These are phyloP conservation scores for Cydia fagiglandana DNA, from an alignment of 1,140 invertebrate species.

Conservation along the genomic window DNA sequence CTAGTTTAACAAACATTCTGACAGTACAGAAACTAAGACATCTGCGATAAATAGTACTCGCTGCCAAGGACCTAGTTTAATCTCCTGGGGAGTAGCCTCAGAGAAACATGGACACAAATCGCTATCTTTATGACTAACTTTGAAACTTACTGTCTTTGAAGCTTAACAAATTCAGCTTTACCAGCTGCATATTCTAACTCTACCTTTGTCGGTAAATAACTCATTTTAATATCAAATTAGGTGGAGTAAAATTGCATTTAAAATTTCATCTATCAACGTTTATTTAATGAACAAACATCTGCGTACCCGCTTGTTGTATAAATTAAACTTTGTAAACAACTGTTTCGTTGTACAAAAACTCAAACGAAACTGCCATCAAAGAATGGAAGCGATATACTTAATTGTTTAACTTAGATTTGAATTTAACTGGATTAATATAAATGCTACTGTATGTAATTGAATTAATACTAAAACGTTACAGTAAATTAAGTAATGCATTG, in stretches of 20 bases:
- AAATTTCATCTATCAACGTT: constrained; percentile 33
- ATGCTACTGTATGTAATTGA: constrained; percentile 13
- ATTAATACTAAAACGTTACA: not conserved
- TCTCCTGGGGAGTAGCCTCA: constrained; percentile 1
- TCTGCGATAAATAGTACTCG: constrained; percentile 23
- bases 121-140: constrained; percentile 30
- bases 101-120: constrained; percentile 27
- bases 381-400: constrained; percentile 44
- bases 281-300: constrained; percentile 60
- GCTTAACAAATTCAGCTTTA: constrained; percentile 10
- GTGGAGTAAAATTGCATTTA: constrained; percentile 3
- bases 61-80: constrained; percentile 31
- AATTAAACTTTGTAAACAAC: constrained; percentile 66
- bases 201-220: not conserved
- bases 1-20: constrained; percentile 12
- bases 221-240: constrained; percentile 17
- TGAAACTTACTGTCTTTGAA: constrained; percentile 25
- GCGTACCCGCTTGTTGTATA: constrained; percentile 56
- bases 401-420: constrained; percentile 34
- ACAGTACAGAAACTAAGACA: constrained; percentile 16
- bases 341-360: constrained; percentile 60
- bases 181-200: not conserved
- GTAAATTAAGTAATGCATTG: no score
- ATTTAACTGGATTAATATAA: constrained; percentile 33
- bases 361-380: constrained; percentile 53